phyloP scores from a whole-genome alignment of 2,797 vertebrate species.

The Pseudochirops corinnae region DNA sequence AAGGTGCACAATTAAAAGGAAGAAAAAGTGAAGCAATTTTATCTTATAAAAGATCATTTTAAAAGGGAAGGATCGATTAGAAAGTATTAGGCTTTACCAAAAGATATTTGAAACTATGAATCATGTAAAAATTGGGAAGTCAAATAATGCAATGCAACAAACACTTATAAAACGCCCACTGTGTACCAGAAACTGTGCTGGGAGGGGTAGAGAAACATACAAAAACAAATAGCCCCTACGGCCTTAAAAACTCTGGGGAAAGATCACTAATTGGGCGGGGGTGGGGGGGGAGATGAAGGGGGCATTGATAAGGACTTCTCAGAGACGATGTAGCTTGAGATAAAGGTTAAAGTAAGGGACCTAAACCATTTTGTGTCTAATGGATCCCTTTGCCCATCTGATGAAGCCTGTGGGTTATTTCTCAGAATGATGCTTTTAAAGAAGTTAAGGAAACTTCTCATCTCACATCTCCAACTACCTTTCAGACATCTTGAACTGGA shows the following conservation, averaged over 20 bases:
- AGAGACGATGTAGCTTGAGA: neutral
- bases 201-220: neutral
- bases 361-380: neutral
- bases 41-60: constrained; percentile 13
- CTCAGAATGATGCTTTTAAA: neutral
- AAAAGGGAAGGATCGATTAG: neutral
- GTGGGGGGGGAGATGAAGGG: no score
- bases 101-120: neutral
- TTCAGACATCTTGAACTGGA: neutral
- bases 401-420: neutral
- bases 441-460: neutral
- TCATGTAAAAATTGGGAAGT: neutral
- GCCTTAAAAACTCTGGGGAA: neutral
- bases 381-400: neutral
- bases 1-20: neutral
- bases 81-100: neutral
- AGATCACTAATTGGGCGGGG: neutral
- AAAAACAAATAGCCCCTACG: neutral
- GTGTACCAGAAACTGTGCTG: neutral
- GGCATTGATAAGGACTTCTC: neutral
- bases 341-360: neutral
- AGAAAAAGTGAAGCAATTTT: constrained; percentile 27
- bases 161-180: neutral
- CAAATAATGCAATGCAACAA: neutral
- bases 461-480: neutral